phyloP scores from a whole-genome alignment of 2,113 vertebrate genomes.

The Datnioides undecimradiatus region DNA sequence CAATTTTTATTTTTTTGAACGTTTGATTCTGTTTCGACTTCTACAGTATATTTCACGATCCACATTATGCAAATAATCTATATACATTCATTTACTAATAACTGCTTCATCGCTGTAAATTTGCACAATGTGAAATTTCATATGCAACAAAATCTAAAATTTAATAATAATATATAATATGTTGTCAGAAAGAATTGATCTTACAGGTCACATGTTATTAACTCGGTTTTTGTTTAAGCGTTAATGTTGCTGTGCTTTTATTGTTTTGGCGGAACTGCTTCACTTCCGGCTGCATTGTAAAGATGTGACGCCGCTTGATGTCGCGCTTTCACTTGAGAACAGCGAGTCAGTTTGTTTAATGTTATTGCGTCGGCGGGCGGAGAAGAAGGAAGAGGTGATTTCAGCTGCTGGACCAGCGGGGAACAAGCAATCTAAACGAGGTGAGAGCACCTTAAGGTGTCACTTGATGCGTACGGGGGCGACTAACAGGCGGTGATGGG shows the following conservation, averaged over 20 bases:
- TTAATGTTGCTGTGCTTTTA: background rate
- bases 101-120: background rate
- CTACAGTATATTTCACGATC: background rate
- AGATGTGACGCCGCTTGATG: background rate
- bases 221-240: background rate
- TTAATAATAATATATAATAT: background rate
- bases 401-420: background rate
- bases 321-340: background rate
- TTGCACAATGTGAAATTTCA: background rate
- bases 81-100: too few species aligned
- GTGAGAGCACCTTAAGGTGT: background rate
- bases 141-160: too few species aligned
- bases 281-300: background rate
- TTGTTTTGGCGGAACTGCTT: fast-evolving
- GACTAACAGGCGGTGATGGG: background rate
- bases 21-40: background rate
- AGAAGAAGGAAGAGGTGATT: conserved; percentile 15
- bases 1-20: too few species aligned
- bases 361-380: background rate
- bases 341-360: conserved; percentile 11
- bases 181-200: background rate
- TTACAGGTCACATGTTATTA: background rate
- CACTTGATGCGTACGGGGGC: too few species aligned
- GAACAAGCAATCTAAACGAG: background rate
- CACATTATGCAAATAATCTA: background rate